Conservation (phyloP, 2,888 invertebrate genomes). For the Leucophenga maculata region DNA sequence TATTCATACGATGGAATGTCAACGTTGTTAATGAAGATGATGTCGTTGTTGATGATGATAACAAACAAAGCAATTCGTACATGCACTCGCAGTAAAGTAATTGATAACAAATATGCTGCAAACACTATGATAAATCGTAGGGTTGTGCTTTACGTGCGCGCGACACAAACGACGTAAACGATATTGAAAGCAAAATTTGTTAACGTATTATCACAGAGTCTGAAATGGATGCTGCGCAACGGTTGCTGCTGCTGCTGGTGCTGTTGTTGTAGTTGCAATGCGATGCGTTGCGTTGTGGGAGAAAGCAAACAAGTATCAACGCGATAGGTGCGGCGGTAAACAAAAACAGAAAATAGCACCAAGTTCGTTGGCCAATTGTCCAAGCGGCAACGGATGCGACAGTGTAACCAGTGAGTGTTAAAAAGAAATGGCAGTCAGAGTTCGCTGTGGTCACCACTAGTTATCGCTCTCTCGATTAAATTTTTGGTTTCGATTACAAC, state of each 20-base stretch:
- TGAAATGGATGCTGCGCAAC: neutral
- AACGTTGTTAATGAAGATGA: neutral
- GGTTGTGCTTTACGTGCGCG: neutral
- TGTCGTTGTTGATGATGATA: neutral
- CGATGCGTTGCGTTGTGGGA: too few species aligned
- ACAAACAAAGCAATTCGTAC: neutral
- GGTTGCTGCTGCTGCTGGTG: too few species aligned
- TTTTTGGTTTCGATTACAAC: neutral
- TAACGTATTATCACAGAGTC: neutral
- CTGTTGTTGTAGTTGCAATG: too few species aligned
- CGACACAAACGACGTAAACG: neutral
- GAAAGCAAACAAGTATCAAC: too few species aligned
- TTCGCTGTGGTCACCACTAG: neutral
- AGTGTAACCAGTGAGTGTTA: neutral
- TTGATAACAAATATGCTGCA: too few species aligned
- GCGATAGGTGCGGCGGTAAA: too few species aligned
- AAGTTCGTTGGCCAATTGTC: neutral
- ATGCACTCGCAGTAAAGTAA: constrained; percentile 2
- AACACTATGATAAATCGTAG: neutral
- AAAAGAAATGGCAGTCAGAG: too few species aligned
- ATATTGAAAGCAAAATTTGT: neutral
- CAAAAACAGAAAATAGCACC: too few species aligned
- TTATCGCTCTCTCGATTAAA: constrained; percentile 43
- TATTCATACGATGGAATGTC: constrained; percentile 28
- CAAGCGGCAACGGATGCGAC: neutral